Base-by-base conservation (phyloP, 2,888 invertebrate species). In the Meiosimyza platycephala region DNA sequence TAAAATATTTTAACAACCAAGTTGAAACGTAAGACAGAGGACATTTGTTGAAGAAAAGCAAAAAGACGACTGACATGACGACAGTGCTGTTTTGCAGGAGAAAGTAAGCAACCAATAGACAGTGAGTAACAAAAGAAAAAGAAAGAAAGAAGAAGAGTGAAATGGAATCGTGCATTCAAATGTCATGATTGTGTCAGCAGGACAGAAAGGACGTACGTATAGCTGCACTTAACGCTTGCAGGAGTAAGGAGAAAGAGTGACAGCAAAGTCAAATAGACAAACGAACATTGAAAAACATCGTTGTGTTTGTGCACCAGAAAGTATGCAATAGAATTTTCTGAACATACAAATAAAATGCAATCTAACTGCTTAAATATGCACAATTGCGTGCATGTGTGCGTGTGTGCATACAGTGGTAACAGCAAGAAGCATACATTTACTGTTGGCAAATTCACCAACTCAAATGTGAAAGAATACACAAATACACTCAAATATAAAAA, bases 101-200 rank as follows among this genome's bases (percentile, higher is more conserved):
- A 16, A 48, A 48, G 48, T 3, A n/a, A 47, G 48, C 16, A 63
- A 16, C 40, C 47, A 51, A 64, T 28, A 28, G 18, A 40, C 9
- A 40, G 40, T 40, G 40, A 40, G 40, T 40, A 7, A 40, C 16
- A 64, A 28, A 11, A 48, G n/a, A 48, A 4, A 33, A 15, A 40
- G 15, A 15, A 60, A 11, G 7, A 40, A 33, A 40, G 13, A 18
- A 28, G 1, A 28, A 9, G 13, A 48, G 40, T 54, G 66, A 52
- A 33, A 18, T 18, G 66, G 40, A 16, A 33, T 65, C 65, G 28
- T 54, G 66, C 66, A 52, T 66, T 66, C 40, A 66, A 66, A 66
- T 66, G 66, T 66, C 66, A 66, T 66, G 52, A 66, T 52, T 66
- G 54, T 66, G 66, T 54, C 52, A 66, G 66, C 40, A 40, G 40